These are phyloP conservation scores for Vidua macroura DNA, from an alignment of 2,113 vertebrate species.

Conservation along the genomic window DNA sequence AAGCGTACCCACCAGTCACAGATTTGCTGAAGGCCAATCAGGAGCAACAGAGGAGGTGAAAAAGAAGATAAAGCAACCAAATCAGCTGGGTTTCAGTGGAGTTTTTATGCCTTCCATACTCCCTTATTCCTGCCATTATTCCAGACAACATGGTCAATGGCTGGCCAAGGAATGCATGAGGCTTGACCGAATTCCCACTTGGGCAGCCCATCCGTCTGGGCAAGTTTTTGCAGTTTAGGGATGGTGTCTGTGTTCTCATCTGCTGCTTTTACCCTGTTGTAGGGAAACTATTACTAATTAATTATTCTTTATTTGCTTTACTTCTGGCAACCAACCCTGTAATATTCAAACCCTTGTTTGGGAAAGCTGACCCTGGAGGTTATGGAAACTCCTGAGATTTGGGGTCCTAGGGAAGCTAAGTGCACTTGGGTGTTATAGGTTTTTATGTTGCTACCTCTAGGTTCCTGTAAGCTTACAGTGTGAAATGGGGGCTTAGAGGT, in stretches of 20 bases:
- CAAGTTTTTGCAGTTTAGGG: neutral
- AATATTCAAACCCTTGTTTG: neutral
- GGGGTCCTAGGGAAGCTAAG: neutral
- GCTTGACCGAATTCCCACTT: neutral
- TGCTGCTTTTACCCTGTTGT: neutral
- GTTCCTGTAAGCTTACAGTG: neutral
- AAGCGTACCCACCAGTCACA: neutral
- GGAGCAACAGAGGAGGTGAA: neutral
- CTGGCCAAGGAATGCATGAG: neutral
- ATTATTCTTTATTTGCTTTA: neutral
- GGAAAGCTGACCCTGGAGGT: neutral
- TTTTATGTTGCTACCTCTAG: neutral
- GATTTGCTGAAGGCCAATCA: neutral
- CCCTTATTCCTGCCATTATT: neutral
- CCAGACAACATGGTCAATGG: fast-evolving
- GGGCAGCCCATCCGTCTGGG: neutral
- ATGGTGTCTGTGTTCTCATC: neutral
- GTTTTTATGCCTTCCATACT: neutral
- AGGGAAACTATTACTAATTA: neutral
- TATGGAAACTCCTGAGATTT: neutral
- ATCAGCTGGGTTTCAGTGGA: neutral
- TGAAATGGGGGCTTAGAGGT: neutral
- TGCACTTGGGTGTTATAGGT: neutral
- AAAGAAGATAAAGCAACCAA: neutral
- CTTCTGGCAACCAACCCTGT: neutral